Conservation (phyloP, 2,797 vertebrate genomes). For the Decapterus maruadsi region DNA sequence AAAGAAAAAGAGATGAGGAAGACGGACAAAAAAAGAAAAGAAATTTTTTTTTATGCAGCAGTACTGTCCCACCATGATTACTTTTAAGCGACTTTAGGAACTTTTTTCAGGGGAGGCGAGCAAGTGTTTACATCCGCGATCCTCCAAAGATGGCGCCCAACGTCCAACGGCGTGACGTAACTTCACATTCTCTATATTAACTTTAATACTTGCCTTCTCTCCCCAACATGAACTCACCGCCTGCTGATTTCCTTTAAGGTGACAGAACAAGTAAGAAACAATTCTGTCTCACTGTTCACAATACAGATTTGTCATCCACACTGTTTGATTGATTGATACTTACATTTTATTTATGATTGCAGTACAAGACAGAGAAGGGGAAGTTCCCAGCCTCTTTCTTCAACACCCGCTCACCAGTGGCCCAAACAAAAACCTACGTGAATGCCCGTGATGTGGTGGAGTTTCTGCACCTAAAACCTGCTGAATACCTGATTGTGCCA, state of each 20-base stretch:
- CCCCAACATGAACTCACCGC: slow-evolving; percentile 28
- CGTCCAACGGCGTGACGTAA: no score
- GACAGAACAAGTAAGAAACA: slow-evolving; percentile 70
- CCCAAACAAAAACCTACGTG: slow-evolving; percentile 30
- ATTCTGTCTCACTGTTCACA: background rate
- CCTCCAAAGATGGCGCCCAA: no score
- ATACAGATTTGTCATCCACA: background rate
- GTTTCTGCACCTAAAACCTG: slow-evolving; percentile 67
- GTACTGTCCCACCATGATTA: no score
- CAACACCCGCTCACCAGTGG: slow-evolving; percentile 18
- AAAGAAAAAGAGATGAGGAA: no score
- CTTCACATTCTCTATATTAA: no score
- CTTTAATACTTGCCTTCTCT: background rate
- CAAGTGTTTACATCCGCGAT: no score
- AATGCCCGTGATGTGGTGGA: slow-evolving; percentile 74
- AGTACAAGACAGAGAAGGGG: slow-evolving; percentile 57
- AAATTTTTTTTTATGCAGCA: no score
- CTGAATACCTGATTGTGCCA: slow-evolving; percentile 81
- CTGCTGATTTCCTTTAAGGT: slow-evolving; percentile 59
- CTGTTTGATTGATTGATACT: background rate
- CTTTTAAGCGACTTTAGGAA: no score
- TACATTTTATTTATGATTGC: background rate
- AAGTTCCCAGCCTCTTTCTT: slow-evolving; percentile 80
- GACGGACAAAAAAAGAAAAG: no score
- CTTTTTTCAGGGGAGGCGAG: no score